Base-by-base conservation (phyloP, 2,888 invertebrate species). In the Leptinotarsa rubiginosa region DNA sequence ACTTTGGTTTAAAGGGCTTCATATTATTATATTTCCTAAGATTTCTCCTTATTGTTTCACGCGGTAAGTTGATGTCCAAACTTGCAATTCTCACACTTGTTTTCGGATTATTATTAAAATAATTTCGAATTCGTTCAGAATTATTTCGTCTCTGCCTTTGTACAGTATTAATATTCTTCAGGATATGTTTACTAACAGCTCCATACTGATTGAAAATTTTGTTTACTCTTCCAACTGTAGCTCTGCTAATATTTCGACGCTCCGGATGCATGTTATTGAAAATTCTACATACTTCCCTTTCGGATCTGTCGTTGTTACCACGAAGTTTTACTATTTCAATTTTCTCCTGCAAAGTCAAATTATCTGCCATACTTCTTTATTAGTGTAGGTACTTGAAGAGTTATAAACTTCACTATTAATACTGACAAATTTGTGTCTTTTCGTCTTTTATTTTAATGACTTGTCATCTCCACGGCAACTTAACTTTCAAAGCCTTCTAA, bases 221-320 rank as follows among this genome's bases (percentile, higher is more conserved):
- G 49, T 49, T 49, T 49, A 49, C 16, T 49, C 49, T 13, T 13
- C 15, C 49, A 49, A 49, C 49, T 49, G 16, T 49, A 49, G 49
- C 49, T 49, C 49, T 49, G 49, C 49, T 15, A 49, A 49, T 49
- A 49, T 49, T 49, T 49, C 49, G 49, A 49, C 49, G 49, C 49
- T 49, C 49, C 49, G 16, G 49, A 49, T 49, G 49, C 49, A 49
- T 49, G 49, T 15, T 15, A 49, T 49, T 49, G 49, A 49, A 49
- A 15, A 49, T 49, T 49, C 49, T 49, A 49, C 49, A 49, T 49
- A 15, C 49, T 49, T 49, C 49, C 49, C 49, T 49, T 49, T 49
- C 49, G 49, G 49, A 49, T 49, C 49, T 49, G 49, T 49, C 49
- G 49, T 49, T 49, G 49, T 49, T 49, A 49, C 49, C 49, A 49